Base-by-base conservation (phyloP, 2,888 invertebrate species). In the Hofmannophila pseudospretella region DNA sequence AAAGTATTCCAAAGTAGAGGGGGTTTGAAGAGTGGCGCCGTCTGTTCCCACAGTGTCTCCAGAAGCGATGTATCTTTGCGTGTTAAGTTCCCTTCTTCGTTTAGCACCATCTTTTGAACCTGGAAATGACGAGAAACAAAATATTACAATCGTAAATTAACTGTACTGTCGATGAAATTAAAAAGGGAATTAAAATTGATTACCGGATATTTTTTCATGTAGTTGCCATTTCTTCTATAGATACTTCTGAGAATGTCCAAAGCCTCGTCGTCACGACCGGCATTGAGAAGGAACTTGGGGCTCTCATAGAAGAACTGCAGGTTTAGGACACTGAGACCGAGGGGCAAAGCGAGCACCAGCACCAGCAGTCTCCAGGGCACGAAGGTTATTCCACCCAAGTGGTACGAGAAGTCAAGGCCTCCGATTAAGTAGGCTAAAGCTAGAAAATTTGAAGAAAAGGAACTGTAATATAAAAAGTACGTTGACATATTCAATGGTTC, bases 271-370 rank as follows among this genome's bases (percentile, higher is more conserved):
- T 85, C 88, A 23, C 87, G 81, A 2, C 92, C 91, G 19, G 90
- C 88, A 27, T 91, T 89, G 68, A 92, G 90, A 3, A 94, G 75
- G 63, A 92, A 94, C 68, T 93, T 94, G 3, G 94, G 94, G 59
- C 93, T 94, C 67, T 94, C 94, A 7, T 90, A 89, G 53, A 89
- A 88, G 49, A 89, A 85, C 48, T 88, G 81, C 11, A 91, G 74
- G 26, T 89, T 74, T 22, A 90, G 45, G 0, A 90, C 90, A 7
- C 92, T 89, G 1, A 91, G 41, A 0, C 93, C 68, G 29, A 91
- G 86, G 0, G 94, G 93, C 1, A 93, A 36, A 0, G 90, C 79
- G 68, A 88, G 84, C 9, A 89, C 44, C 7, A 81, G 45, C 8
- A 82, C 74, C 36, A 84, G 55, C 5, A 86, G 67, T 7, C 85